A percentile compares a stretch with the other conserved stretches of the same genome.
phyloP scores from a whole-genome alignment of 2,113 vertebrate species.

The Hippocampus guttulatus region DNA sequence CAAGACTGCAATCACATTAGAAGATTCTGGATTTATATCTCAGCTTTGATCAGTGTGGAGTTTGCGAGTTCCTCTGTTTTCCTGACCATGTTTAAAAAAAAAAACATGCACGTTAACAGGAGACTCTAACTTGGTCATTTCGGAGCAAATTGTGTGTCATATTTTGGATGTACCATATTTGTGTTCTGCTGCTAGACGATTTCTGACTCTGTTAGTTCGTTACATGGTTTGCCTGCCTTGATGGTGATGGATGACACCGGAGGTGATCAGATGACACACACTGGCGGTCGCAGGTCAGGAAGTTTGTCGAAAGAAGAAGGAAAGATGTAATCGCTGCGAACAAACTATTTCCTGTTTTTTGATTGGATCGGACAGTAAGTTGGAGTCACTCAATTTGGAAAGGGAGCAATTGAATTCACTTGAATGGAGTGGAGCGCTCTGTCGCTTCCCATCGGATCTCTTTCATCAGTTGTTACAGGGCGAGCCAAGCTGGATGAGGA shows the following conservation, averaged over 20 bases:
- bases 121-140: background rate
- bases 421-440: background rate
- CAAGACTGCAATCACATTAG: background rate
- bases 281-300: conserved; percentile 1
- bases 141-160: background rate
- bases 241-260: conserved; percentile 22
- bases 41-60: too few species aligned
- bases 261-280: background rate
- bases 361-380: background rate
- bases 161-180: background rate
- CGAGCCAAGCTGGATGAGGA: conserved; percentile 14
- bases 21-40: background rate
- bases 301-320: background rate
- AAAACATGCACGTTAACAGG: background rate
- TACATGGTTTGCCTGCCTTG: conserved; percentile 8
- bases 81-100: too few species aligned
- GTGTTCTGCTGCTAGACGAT: background rate
- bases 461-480: background rate
- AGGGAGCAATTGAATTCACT: background rate
- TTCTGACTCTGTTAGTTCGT: conserved; percentile 5
- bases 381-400: background rate
- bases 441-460: background rate
- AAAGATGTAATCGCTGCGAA: background rate
- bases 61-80: background rate
- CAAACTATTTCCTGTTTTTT: background rate